phyloP scores from a whole-genome alignment of 2,797 vertebrate genomes.

The Ispidina lecontei region DNA sequence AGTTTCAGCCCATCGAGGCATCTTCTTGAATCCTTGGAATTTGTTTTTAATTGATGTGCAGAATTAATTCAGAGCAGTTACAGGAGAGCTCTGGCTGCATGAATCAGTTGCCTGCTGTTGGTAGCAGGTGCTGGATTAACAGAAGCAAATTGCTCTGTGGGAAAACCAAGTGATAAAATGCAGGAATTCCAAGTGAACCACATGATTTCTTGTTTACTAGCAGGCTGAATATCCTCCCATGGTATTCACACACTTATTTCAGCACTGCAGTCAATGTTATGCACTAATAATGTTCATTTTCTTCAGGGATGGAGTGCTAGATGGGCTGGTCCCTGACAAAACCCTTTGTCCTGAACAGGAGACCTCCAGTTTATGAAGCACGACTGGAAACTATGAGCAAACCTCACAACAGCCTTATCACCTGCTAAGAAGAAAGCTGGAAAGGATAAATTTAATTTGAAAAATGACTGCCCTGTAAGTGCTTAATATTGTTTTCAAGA shows the following conservation, averaged over 20 bases:
- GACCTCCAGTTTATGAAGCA: neutral
- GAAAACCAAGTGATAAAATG: neutral
- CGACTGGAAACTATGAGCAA: constrained; percentile 23
- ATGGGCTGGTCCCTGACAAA: neutral
- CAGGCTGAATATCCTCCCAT: neutral
- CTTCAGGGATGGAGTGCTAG: neutral
- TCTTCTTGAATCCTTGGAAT: neutral
- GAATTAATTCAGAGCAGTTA: neutral
- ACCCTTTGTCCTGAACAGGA: neutral
- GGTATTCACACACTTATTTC: neutral
- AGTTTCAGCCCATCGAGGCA: neutral
- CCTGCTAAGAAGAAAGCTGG: neutral
- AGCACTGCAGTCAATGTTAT: neutral
- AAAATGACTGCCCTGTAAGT: constrained; percentile 49
- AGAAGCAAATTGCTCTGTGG: neutral
- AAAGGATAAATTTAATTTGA: constrained; percentile 47
- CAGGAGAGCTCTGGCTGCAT: neutral
- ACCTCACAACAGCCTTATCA: constrained; percentile 14
- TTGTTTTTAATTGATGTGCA: neutral
- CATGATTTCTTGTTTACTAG: neutral
- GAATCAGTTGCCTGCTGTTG: neutral
- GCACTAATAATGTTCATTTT: neutral
- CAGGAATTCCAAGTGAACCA: neutral
- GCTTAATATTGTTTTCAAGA: constrained; percentile 52
- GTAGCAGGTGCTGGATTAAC: neutral